Evolutionary conservation across 2,888 invertebrate species (phyloP), one percentile per base, ranked within the genome.

Genomic region (Tenthredo mesomela): DNA sequence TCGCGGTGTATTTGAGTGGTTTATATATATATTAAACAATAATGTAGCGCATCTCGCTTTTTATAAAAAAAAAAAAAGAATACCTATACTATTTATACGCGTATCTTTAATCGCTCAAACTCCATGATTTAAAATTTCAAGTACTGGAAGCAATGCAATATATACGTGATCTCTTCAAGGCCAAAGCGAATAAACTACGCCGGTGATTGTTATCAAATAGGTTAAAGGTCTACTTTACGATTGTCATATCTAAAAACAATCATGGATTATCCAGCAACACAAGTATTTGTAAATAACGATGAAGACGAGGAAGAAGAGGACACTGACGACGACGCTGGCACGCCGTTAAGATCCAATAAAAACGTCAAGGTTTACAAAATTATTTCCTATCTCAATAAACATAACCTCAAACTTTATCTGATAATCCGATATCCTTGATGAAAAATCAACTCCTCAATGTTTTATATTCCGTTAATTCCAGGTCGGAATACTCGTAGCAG

Each of bases 231-330:
- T 7, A n/a, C 10, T n/a, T 21, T 21, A 10, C 71, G 40, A 4
- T 40, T 43, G 40, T 73, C 21, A 21, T 73, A 43, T 2, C 70
- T 4, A 0, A 0, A 29, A 77, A 54, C 2, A 33, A 50, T 6
- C 29, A 82, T 82, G 82, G 82, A 82, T 4, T 82, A 82, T 43
- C 82, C 82, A 47, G 82, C 82, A 18, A 82, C 82, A 18, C 82
- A 82, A 50, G 33, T 50, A 47, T 82, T 82, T 12, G 50, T 80
- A 29, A 54, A 54, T 29, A 18, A 50, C 18, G 80, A 61, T 3
- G 80, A 80, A 10, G 80, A 82, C 9, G 82, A 67, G 33, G 12
- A 82, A n/a, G 65, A 58, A 0, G 80, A 61, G 15, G 9, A 15
- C 25, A 82, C 3, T 4, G 58, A 78, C n/a, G 50, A 78, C 1